Evolutionary conservation across 2,113 vertebrate genomes (phyloP).

Genomic region (Pao palembangensis): DNA sequence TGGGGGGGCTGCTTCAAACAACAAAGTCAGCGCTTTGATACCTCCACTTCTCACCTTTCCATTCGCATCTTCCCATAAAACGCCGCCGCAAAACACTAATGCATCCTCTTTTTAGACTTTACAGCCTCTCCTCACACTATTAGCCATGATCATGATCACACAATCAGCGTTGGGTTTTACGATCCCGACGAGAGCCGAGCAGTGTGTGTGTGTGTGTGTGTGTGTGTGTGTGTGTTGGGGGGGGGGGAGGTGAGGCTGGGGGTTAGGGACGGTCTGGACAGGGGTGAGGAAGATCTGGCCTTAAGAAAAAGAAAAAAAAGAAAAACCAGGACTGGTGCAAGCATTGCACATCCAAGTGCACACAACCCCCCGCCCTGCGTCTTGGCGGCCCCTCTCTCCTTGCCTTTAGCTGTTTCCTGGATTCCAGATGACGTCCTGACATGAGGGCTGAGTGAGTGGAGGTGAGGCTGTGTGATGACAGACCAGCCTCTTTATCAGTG

Average conservation of each 20-base stretch:
- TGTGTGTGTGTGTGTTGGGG: neutral
- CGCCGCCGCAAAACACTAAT: constrained; percentile 66
- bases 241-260: constrained; percentile 1
- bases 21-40: constrained; percentile 72
- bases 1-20: constrained; percentile 65
- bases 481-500: constrained; percentile 76
- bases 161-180: constrained; percentile 71
- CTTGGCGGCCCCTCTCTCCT: constrained; percentile 51
- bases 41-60: constrained; percentile 67
- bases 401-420: constrained; percentile 73
- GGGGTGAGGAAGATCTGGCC: constrained; percentile 16
- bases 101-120: constrained; percentile 64
- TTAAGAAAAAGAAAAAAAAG: neutral
- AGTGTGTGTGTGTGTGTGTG: constrained; percentile 29
- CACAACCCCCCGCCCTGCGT: constrained; percentile 23
- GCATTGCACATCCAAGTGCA: constrained; percentile 14
- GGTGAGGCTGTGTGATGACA: constrained; percentile 73
- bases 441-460: constrained; percentile 71
- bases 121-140: constrained; percentile 62
- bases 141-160: constrained; percentile 73
- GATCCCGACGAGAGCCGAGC: constrained; percentile 28
- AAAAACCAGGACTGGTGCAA: neutral
- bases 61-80: constrained; percentile 68
- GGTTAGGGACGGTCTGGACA: constrained; percentile 17
- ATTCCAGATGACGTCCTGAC: constrained; percentile 73